Evolutionary conservation across 2,113 vertebrate genomes (phyloP).

Genomic region (Chascanopsetta lugubris): DNA sequence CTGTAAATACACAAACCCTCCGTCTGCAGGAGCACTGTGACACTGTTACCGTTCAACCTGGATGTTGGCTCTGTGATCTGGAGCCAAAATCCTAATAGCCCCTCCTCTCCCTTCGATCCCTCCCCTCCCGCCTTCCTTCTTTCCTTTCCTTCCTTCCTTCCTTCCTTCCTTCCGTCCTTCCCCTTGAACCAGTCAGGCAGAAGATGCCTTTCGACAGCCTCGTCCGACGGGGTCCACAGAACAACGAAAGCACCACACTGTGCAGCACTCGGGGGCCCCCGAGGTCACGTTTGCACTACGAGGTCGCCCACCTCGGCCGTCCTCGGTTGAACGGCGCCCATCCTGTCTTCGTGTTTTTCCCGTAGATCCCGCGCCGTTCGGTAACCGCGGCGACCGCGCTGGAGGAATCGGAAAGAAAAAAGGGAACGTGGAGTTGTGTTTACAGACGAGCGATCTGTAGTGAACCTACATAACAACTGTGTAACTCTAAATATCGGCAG

Average conservation of each 20-base stretch:
- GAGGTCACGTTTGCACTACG: constrained; percentile 62
- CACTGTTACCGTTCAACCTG: constrained; percentile 32
- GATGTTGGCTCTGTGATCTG: constrained; percentile 16
- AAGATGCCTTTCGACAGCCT: constrained; percentile 45
- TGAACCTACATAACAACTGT: constrained; percentile 8
- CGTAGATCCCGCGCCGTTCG: constrained; percentile 20
- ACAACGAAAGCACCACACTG: constrained; percentile 1
- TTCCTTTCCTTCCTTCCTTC: neutral
- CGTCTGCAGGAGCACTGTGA: constrained; percentile 33
- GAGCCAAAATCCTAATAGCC: constrained; percentile 1
- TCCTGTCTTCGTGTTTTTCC: constrained; percentile 25
- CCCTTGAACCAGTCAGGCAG: constrained; percentile 46
- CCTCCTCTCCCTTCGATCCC: constrained; percentile 21
- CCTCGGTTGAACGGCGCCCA: constrained; percentile 7
- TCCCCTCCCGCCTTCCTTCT: neutral
- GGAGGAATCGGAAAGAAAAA: constrained; percentile 15
- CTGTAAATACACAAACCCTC: constrained; percentile 62
- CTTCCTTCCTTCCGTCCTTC: neutral
- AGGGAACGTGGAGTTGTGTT: constrained; percentile 54
- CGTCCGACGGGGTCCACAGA: constrained; percentile 19
- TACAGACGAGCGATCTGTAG: constrained; percentile 44
- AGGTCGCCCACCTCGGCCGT: constrained; percentile 16
- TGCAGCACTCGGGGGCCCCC: constrained; percentile 11
- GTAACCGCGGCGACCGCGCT: constrained; percentile 19
- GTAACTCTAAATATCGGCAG: constrained; percentile 24